phyloP scores from a whole-genome alignment of 2,888 invertebrate species.

The Adelognathus sp. region DNA sequence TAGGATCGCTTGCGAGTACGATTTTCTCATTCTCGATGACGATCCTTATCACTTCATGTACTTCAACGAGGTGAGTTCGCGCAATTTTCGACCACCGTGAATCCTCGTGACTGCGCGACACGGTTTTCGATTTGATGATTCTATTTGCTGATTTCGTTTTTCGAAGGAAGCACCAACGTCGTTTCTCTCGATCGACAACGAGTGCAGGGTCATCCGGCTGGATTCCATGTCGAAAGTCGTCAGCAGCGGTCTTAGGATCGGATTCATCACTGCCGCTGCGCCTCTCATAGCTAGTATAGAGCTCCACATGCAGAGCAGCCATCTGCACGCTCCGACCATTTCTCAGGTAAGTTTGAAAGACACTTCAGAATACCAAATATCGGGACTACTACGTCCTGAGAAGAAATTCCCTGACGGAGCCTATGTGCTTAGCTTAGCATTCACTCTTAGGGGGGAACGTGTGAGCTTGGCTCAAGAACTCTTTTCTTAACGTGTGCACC shows the following conservation, averaged over 20 bases:
- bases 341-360: constrained; percentile 83
- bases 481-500: too few relatives aligned
- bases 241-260: constrained; percentile 88
- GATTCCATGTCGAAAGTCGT: constrained; percentile 91
- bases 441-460: too few relatives aligned
- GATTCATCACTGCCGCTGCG: constrained; percentile 88
- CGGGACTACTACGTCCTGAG: not conserved
- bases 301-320: constrained; percentile 88
- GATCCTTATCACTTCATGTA: constrained; percentile 92
- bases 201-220: constrained; percentile 89
- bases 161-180: constrained; percentile 85
- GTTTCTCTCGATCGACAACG: constrained; percentile 88
- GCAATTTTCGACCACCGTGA: not conserved
- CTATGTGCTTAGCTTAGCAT: too few relatives aligned
- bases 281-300: constrained; percentile 85
- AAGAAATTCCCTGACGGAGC: too few relatives aligned
- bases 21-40: constrained; percentile 91
- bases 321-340: constrained; percentile 85
- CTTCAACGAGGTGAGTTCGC: constrained; percentile 84
- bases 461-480: too few relatives aligned
- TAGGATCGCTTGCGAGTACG: constrained; percentile 88
- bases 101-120: too few relatives aligned
- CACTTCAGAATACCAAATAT: not conserved
- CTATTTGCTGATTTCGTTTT: not conserved
- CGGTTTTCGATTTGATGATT: not conserved